Percentiles rank a stretch among this genome's conserved stretches.
phyloP scores from a whole-genome alignment of 2,888 invertebrate genomes.

The Standfussiana lucernea region DNA sequence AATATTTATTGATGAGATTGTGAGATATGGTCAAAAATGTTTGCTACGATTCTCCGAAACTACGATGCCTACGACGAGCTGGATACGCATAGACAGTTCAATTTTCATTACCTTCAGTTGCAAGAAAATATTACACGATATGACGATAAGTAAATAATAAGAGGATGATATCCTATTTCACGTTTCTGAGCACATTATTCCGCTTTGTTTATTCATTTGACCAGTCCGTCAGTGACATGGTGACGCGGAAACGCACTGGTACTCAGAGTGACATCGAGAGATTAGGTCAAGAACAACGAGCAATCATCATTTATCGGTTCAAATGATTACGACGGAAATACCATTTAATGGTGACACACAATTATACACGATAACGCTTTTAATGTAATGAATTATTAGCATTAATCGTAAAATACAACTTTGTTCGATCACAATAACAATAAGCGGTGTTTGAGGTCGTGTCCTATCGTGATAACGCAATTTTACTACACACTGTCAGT shows the following conservation, averaged over 20 bases:
- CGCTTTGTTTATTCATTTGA: constrained; percentile 14
- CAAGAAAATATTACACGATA: neutral
- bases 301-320: constrained; percentile 77
- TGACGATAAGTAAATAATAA: neutral
- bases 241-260: constrained; percentile 72
- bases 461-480: constrained; percentile 56
- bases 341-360: constrained; percentile 64
- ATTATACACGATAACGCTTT: constrained; percentile 68
- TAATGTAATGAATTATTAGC: constrained; percentile 59
- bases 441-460: constrained; percentile 41
- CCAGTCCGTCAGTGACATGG: constrained; percentile 42
- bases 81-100: neutral
- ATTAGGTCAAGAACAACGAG: constrained; percentile 85
- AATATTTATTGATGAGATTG: constrained; percentile 20
- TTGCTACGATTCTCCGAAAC: constrained; percentile 12
- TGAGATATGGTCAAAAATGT: constrained; percentile 30
- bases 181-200: constrained; percentile 12
- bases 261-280: constrained; percentile 72
- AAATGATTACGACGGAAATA: constrained; percentile 77
- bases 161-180: neutral
- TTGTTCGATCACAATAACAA: constrained; percentile 46
- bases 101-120: neutral
- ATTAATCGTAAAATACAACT: constrained; percentile 50
- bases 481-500: constrained; percentile 55
- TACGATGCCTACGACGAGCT: neutral